Evolutionary conservation across 2,113 vertebrate genomes (phyloP).

Genomic region (Willisornis vidua): DNA sequence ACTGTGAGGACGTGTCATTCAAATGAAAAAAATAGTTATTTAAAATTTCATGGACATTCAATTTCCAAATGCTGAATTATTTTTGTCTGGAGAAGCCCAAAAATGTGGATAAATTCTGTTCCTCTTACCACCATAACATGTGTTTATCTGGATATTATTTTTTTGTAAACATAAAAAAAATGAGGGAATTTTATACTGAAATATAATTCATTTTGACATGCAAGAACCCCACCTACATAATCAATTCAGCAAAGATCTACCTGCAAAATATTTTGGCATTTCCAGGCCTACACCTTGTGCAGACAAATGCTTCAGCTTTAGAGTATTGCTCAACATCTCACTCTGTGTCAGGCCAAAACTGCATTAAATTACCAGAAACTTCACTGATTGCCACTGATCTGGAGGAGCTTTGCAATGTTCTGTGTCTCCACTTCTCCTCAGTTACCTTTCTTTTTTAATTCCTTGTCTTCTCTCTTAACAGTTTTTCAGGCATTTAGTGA

Average conservation of each 20-base stretch:
- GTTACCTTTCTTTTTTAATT: background rate
- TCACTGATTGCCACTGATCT: background rate
- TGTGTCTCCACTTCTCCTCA: background rate
- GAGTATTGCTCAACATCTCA: background rate
- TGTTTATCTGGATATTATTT: background rate
- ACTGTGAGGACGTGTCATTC: background rate
- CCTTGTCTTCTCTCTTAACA: background rate
- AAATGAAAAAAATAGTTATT: constrained; percentile 15
- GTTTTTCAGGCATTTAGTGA: background rate
- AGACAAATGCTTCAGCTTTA: background rate
- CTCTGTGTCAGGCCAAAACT: background rate
- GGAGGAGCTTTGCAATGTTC: background rate
- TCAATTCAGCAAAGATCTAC: background rate
- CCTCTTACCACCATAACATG: background rate
- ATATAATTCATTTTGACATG: background rate
- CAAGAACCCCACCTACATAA: background rate
- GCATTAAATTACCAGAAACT: background rate
- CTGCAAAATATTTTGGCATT: background rate
- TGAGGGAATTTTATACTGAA: background rate
- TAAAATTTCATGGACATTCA: background rate
- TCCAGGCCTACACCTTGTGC: background rate
- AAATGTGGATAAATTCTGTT: background rate
- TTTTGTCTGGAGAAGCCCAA: background rate
- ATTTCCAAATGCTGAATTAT: background rate
- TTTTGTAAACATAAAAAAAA: background rate